phyloP scores from a whole-genome alignment of 1,140 invertebrate species.

The Rhopalosiphum padi region DNA sequence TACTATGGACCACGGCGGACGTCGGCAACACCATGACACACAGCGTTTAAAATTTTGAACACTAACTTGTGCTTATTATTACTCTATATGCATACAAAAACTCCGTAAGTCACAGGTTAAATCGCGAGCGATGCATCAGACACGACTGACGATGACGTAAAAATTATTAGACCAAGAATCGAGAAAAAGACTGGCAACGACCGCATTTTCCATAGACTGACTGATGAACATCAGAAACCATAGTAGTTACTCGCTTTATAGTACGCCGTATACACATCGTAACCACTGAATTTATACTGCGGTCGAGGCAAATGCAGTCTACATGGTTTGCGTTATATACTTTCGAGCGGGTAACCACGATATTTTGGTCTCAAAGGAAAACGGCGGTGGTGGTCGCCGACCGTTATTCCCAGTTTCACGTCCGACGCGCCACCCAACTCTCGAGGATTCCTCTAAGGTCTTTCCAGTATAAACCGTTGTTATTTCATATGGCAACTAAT shows the following conservation, averaged over 20 bases:
- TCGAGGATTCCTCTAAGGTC: not conserved
- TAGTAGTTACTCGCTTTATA: not conserved
- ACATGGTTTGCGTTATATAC: not conserved
- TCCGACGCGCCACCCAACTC: not conserved
- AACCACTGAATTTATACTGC: not conserved
- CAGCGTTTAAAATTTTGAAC: too few species aligned
- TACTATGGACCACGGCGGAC: too few species aligned
- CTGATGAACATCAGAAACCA: not conserved
- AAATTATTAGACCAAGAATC: not conserved
- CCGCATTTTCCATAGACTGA: not conserved
- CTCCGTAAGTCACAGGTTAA: too few species aligned
- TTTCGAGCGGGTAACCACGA: not conserved
- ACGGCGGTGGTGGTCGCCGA: not conserved
- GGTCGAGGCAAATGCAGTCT: not conserved
- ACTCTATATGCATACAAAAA: too few species aligned
- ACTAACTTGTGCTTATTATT: too few species aligned
- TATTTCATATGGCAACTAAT: not conserved
- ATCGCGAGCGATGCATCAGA: too few species aligned
- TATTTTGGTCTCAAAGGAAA: not conserved
- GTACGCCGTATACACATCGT: not conserved
- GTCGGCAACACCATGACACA: too few species aligned
- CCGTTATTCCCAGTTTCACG: not conserved
- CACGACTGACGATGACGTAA: too few species aligned
- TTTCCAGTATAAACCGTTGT: not conserved
- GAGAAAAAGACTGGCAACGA: not conserved